A percentile compares a stretch with the other conserved stretches of the same genome.
These are phyloP conservation scores for Holothuria leucospilota DNA, from an alignment of 53 echinoderm and acorn worm species.

Conservation along the genomic window DNA sequence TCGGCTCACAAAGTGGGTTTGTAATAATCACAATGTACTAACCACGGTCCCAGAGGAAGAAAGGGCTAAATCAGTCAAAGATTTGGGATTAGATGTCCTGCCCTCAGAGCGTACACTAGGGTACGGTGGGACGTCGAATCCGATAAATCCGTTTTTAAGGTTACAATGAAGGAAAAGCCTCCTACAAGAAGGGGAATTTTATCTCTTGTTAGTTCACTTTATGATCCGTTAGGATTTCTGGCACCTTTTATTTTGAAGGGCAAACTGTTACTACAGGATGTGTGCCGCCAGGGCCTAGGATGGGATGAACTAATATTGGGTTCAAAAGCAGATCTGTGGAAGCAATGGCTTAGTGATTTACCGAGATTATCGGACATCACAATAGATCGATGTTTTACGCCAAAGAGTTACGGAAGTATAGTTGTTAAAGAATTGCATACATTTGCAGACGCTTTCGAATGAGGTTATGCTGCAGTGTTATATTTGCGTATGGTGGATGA, in stretches of 20 bases:
- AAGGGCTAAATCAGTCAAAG: conserved; percentile 54
- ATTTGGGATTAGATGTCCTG: conserved; percentile 61
- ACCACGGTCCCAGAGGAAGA: conserved; percentile 47
- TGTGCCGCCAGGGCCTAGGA: conserved; percentile 54
- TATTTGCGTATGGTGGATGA: conserved; percentile 56
- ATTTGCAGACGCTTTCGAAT: conserved; percentile 66
- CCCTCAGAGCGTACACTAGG: conserved; percentile 62
- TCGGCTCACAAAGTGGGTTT: conserved; percentile 58
- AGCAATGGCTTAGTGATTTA: conserved; percentile 41
- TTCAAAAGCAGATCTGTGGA: conserved; percentile 23
- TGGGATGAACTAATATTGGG: conserved; percentile 62
- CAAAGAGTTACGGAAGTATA: background rate
- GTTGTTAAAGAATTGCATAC: conserved; percentile 30
- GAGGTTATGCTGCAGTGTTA: conserved; percentile 63
- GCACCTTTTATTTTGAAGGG: conserved; percentile 67
- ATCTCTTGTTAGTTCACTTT: conserved; percentile 61
- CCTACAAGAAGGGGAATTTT: conserved; percentile 73
- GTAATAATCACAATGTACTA: conserved; percentile 50
- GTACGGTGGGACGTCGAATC: conserved; percentile 55
- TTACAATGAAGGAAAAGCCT: conserved; percentile 18
- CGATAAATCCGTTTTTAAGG: conserved; percentile 62
- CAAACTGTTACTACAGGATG: conserved; percentile 64
- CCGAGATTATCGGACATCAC: conserved; percentile 25
- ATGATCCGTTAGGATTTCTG: conserved; percentile 74
- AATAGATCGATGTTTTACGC: conserved; percentile 57